Evolutionary conservation across 2,113 vertebrate genomes (phyloP).

Genomic region (Pipa parva): DNA sequence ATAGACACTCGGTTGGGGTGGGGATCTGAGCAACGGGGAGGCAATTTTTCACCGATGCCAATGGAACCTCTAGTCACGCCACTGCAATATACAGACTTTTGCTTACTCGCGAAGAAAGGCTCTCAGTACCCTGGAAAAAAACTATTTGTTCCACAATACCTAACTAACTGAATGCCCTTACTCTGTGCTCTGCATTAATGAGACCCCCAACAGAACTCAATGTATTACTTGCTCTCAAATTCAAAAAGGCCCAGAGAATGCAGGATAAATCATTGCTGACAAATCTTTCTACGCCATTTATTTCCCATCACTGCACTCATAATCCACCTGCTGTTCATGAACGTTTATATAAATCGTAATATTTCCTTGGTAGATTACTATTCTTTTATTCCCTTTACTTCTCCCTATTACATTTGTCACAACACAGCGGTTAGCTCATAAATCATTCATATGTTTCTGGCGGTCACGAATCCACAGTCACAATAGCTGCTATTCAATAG

Average conservation of each 20-base stretch:
- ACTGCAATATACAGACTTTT: too few relatives aligned
- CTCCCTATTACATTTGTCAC: slow-evolving; percentile 2
- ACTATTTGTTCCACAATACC: not conserved
- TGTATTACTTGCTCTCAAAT: not conserved
- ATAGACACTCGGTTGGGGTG: too few relatives aligned
- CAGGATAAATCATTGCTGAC: not conserved
- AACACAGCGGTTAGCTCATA: slow-evolving; percentile 9
- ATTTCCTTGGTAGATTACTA: not conserved
- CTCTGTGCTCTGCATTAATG: not conserved
- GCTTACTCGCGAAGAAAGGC: not conserved
- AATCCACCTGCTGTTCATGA: not conserved
- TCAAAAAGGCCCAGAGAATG: not conserved
- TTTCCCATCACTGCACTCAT: not conserved
- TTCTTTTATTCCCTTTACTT: not conserved
- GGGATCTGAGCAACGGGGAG: too few relatives aligned
- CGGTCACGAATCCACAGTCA: slow-evolving; percentile 2
- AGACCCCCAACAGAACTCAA: not conserved
- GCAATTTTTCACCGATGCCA: too few relatives aligned
- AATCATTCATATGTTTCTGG: slow-evolving; percentile 23
- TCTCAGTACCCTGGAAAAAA: not conserved
- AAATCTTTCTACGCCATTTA: not conserved
- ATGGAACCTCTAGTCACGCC: too few relatives aligned
- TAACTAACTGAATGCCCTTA: not conserved
- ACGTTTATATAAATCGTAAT: not conserved
- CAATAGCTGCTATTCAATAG: slow-evolving; percentile 28